Evolutionary conservation across 2,113 vertebrate genomes (phyloP), one percentile per base, ranked within the genome.

Genomic region (Ploceus nigricollis): DNA sequence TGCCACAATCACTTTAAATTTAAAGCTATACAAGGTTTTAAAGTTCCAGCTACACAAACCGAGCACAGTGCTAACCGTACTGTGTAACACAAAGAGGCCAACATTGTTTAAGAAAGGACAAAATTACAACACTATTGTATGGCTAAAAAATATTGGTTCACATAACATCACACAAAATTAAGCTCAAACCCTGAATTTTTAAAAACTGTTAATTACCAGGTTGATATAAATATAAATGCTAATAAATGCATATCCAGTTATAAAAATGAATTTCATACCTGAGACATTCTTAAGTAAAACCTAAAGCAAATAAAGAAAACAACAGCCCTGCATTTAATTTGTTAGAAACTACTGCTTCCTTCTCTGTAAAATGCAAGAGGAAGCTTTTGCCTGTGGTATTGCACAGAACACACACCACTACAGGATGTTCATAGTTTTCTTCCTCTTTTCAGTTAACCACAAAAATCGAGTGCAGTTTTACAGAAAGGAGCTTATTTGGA

Each of bases 391-490:
- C 78, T 91, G 60, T 64, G 53, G 65, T 76, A 97, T 68, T 94
- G 86, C 85, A 94, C 83, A 94, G 90, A 94, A 95, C 27, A 89
- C 53, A 77, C 81, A 96, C 65, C 81, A 88, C 91, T 86, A 89
- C 79, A 95, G 95, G 80, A 97, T 91, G 69, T 90, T 95, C 92
- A 94, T 61, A 78, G 65, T 80, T 96, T 80, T 96, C 85, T 94
- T 97, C 75, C 76, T 93, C 79, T 93, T 70, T 91, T 79, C 73
- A 92, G 81, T 84, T 94, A 93, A 96, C 92, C 96, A 90, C 94
- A 96, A 95, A 96, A 78, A 79, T 86, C 63, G 87, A 90, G 76
- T 15, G 5, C n/a, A 35, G 76, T 68, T 83, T 89, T 58, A 89
- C 57, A 69, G 69, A 94, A 28, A 92, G 45, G 5, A 94, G 47